Conservation (phyloP, 2,113 vertebrate species). For the Chaetura pelagica region DNA sequence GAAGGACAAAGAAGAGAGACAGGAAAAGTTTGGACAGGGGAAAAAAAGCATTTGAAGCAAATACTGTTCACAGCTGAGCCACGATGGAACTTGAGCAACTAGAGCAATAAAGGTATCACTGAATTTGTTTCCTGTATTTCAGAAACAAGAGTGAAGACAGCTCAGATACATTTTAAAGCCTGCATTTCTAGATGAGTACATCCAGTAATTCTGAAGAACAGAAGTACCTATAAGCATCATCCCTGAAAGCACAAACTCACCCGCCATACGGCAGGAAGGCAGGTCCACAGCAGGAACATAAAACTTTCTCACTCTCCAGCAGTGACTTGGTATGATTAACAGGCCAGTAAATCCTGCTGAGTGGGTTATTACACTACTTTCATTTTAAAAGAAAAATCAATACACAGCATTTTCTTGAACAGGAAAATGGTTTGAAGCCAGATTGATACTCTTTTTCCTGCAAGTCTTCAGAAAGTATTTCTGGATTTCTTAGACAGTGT, state of each 20-base stretch:
- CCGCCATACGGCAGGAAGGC: not conserved
- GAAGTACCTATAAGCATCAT: not conserved
- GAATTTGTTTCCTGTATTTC: not conserved
- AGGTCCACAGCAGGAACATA: slow-evolving; percentile 21
- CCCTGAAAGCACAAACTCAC: not conserved
- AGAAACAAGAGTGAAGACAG: not conserved
- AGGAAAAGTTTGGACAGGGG: not conserved
- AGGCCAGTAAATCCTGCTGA: slow-evolving; percentile 47
- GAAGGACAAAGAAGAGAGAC: not conserved
- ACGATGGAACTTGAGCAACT: not conserved
- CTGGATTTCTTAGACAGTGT: slow-evolving; percentile 23
- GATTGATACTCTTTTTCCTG: slow-evolving; percentile 2
- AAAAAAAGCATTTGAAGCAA: not conserved
- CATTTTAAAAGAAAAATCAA: slow-evolving; percentile 56
- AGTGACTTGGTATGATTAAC: not conserved
- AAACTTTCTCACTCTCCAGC: slow-evolving; percentile 22
- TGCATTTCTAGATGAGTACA: not conserved
- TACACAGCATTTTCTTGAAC: slow-evolving; percentile 24
- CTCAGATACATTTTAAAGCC: not conserved
- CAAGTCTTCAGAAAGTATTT: slow-evolving; percentile 15
- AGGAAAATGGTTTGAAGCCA: not conserved
- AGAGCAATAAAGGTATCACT: not conserved
- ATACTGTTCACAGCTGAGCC: not conserved
- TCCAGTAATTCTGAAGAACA: not conserved
- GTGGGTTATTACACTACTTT: slow-evolving; percentile 37